Evolutionary conservation across 2,888 invertebrate genomes (phyloP).

Genomic region (Acronicta aceris): DNA sequence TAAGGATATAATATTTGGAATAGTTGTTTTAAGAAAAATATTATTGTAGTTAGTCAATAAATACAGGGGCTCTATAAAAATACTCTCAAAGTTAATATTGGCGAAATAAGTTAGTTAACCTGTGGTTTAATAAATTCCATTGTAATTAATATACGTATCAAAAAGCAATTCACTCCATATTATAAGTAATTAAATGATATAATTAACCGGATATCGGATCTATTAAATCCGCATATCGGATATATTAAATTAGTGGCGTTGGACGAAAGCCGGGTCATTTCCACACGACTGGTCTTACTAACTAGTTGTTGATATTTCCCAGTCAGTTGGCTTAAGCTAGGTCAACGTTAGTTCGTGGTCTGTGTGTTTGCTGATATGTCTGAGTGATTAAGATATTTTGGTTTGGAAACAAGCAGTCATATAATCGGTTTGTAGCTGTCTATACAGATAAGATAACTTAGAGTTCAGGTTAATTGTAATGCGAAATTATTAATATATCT

Average conservation of each 20-base stretch:
- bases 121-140: no score
- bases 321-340: slow-evolving; percentile 9
- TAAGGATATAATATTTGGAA: no score
- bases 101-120: no score
- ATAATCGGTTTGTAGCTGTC: not conserved
- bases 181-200: not conserved
- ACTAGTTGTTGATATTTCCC: slow-evolving; percentile 24
- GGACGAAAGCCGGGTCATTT: slow-evolving; percentile 2
- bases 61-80: no score
- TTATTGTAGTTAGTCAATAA: no score
- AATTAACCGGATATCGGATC: not conserved
- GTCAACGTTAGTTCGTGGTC: slow-evolving; percentile 17
- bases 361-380: slow-evolving; percentile 16
- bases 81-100: no score
- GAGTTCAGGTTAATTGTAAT: no score
- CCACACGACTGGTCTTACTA: slow-evolving; percentile 10
- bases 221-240: no score
- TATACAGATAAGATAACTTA: not conserved
- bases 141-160: not conserved
- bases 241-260: slow-evolving; percentile 22
- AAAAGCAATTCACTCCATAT: not conserved
- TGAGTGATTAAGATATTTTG: slow-evolving; percentile 25
- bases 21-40: no score
- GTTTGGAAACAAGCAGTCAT: slow-evolving; percentile 20
- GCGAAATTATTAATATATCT: no score